Evolutionary conservation across 2,888 invertebrate genomes (phyloP).

Genomic region (Conomelus anceps): DNA sequence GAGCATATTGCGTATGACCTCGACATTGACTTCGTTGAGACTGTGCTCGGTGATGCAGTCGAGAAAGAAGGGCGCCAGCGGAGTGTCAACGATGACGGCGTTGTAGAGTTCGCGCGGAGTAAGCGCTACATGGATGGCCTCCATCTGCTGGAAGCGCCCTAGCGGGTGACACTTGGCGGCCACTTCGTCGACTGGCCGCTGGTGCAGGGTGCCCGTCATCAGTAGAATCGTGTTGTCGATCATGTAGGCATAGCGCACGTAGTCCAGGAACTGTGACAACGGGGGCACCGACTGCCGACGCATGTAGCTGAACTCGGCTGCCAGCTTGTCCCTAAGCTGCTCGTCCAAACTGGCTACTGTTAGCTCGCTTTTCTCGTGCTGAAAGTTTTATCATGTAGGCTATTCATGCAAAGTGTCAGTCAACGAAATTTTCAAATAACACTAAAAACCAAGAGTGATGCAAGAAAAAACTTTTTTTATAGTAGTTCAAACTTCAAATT

Average conservation of each 20-base stretch:
- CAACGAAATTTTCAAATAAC: too few species aligned
- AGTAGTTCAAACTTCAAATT: too few species aligned
- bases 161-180: conserved; percentile 98
- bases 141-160: conserved; percentile 98
- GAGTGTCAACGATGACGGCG: conserved; percentile 97
- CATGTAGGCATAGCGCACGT: conserved; percentile 97
- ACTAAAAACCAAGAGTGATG: too few species aligned
- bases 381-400: conserved; percentile 68
- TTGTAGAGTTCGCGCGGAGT: conserved; percentile 98
- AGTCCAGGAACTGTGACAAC: conserved; percentile 92
- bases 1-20: conserved; percentile 96
- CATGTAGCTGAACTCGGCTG: conserved; percentile 95
- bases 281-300: conserved; percentile 96
- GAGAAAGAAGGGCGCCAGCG: conserved; percentile 97
- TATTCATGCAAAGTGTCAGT: too few species aligned
- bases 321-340: conserved; percentile 93
- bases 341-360: conserved; percentile 97
- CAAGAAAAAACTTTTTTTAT: too few species aligned
- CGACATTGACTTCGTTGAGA: conserved; percentile 99
- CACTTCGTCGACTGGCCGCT: conserved; percentile 93
- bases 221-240: conserved; percentile 97
- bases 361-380: conserved; percentile 93
- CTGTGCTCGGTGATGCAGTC: conserved; percentile 99
- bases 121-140: conserved; percentile 97
- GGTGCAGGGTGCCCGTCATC: conserved; percentile 96